Conservation (phyloP, 2,797 vertebrate species). For the Gambusia yucatana region DNA sequence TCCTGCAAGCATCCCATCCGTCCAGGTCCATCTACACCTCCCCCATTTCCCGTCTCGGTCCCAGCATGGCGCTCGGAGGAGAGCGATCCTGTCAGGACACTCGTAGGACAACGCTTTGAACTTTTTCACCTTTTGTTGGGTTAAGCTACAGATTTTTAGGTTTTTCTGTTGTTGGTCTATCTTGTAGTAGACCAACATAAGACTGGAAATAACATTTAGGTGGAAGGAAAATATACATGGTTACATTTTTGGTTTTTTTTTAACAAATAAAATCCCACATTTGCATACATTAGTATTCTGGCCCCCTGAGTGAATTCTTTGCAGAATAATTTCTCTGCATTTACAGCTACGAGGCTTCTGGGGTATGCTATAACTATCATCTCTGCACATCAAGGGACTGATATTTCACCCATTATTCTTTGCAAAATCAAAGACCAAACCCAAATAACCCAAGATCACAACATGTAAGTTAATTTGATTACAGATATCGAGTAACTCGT, state of each 20-base stretch:
- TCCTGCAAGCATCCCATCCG: neutral
- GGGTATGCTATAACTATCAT: neutral
- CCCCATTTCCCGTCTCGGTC: neutral
- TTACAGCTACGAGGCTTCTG: neutral
- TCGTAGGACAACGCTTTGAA: neutral
- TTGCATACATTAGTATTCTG: neutral
- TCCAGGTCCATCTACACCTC: neutral
- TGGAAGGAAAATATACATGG: neutral
- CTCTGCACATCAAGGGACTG: neutral
- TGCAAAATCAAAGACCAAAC: neutral
- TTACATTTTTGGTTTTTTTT: neutral
- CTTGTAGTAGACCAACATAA: neutral
- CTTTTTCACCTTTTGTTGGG: neutral
- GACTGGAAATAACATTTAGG: neutral
- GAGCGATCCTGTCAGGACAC: slow-evolving; percentile 14
- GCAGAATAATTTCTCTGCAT: neutral
- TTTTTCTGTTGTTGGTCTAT: neutral
- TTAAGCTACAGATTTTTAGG: neutral
- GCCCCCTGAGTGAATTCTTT: neutral
- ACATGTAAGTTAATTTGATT: neutral
- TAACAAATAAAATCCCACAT: neutral
- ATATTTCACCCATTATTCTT: neutral
- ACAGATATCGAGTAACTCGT: neutral
- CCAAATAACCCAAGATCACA: neutral
- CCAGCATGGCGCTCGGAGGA: neutral